Evolutionary conservation across 1,140 invertebrate genomes (phyloP).

Genomic region (Grapholita molesta): DNA sequence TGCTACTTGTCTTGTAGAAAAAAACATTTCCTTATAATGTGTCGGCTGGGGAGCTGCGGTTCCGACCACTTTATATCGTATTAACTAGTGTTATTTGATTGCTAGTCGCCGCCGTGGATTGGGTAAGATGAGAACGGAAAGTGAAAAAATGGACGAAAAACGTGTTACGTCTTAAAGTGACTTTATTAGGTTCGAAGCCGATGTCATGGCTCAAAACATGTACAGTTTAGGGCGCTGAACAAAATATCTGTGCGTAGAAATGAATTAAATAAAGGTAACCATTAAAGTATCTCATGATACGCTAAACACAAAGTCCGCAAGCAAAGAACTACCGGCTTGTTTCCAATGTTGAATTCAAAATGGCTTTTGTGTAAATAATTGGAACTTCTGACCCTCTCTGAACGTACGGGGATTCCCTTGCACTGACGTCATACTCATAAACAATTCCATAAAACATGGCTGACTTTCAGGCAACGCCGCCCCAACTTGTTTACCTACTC

Average conservation of each 20-base stretch:
- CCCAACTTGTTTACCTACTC: conserved; percentile 16
- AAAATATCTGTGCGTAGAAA: not conserved
- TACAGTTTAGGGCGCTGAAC: not conserved
- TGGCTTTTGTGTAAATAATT: not conserved
- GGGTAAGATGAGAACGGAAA: not conserved
- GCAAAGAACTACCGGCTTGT: not conserved
- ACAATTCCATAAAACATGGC: conserved; percentile 1
- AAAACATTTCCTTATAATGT: conserved; percentile 42
- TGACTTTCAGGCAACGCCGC: conserved; percentile 1
- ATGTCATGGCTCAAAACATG: not conserved
- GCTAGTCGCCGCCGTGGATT: conserved; percentile 19
- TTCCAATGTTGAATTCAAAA: not conserved
- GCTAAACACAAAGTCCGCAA: not conserved
- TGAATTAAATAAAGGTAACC: no score
- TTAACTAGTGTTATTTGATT: conserved; percentile 31
- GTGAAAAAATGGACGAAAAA: not conserved
- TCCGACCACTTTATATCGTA: conserved; percentile 34
- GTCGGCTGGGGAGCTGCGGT: conserved; percentile 41
- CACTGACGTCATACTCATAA: not conserved
- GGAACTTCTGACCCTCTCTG: not conserved
- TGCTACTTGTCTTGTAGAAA: conserved; percentile 43
- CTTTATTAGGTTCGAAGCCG: not conserved
- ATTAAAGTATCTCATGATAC: no score
- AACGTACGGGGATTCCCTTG: not conserved
- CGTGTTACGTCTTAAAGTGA: not conserved